Conservation (phyloP, 23 tunicate genomes). For the Trididemnum clinides region DNA sequence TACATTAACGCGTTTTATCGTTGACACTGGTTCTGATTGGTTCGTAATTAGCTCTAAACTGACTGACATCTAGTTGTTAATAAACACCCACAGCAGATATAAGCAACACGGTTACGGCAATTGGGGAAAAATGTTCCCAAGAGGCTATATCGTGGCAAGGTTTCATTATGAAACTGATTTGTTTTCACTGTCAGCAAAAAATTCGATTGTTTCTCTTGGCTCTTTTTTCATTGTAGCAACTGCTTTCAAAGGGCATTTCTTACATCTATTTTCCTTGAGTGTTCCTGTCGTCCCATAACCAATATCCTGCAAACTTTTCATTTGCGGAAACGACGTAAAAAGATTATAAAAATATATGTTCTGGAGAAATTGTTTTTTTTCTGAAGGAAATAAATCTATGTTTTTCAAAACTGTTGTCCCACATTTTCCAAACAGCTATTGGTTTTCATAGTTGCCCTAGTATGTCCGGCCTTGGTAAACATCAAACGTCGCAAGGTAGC, state of each 20-base stretch:
- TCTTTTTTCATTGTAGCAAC: slow-evolving; percentile 12
- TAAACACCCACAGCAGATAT: no score
- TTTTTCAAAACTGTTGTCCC: slow-evolving; percentile 6
- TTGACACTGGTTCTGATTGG: no score
- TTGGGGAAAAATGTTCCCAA: no score
- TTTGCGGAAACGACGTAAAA: slow-evolving; percentile 9
- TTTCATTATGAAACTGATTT: no score
- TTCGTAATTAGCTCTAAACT: no score
- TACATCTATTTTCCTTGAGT: not conserved
- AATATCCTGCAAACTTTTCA: slow-evolving; percentile 4
- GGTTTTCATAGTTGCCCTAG: no score
- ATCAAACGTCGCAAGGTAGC: slow-evolving; percentile 10
- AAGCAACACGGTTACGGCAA: no score
- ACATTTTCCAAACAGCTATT: slow-evolving; percentile 12
- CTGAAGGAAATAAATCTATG: not conserved
- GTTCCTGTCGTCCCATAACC: not conserved
- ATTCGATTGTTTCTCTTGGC: slow-evolving; percentile 2
- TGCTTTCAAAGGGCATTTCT: slow-evolving; percentile 7
- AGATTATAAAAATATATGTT: slow-evolving; percentile 4
- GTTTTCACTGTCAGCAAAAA: slow-evolving; percentile 8
- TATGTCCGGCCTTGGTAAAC: not conserved
- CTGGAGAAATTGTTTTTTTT: not conserved
- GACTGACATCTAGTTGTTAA: no score
- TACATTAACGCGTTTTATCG: no score
- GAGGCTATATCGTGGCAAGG: no score